Evolutionary conservation across 2,113 vertebrate species (phyloP), one percentile per base, ranked within the genome.

Genomic region (Aplodontia rufa): DNA sequence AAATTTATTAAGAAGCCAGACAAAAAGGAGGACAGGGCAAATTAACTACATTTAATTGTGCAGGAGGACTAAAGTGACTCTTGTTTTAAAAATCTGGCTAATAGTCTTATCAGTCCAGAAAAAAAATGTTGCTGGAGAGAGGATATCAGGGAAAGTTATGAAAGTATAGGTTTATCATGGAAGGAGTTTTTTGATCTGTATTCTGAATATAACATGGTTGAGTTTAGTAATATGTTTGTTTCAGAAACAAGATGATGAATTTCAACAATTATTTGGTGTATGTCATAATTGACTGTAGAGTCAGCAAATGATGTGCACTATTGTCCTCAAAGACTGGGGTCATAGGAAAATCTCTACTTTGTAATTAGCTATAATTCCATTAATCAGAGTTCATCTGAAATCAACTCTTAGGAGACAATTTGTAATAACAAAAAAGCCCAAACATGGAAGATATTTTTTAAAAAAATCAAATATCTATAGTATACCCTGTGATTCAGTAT

Each of bases 41-140:
- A 98, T 97, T 90, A 97, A 93, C 97, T 95, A 97, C 79, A 84
- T 87, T 97, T 90, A 96, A 89, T 96, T 90, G 92, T 72, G 80
- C 55, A 60, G 28, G 79, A 94, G 74, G 76, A 97, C 93, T 82
- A 96, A 97, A 98, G 97, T 96, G 94, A 97, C 86, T n/a, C 78
- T 89, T 91, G 80, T 32, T 72, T 96, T 96, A 88, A 93, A 96
- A 96, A 96, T 97, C 74, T 96, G 58, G 84, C 86, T 87, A 91
- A 66, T 30, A 81, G 82, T 90, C 81, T 49, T 96, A 74, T 94
- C 90, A 86, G 72, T 53, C 55, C 81, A 78, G 78, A 51, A 96
- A 97, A 51, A 96, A 97, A 97, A 97, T 84, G 68, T 26, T 49
- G 19, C 45, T 3, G 3, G 78, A 74, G 16, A 89, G 81, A 91